These are phyloP conservation scores for Triplophysa yarkandensis DNA, from an alignment of 2,797 vertebrate species.

Conservation along the genomic window DNA sequence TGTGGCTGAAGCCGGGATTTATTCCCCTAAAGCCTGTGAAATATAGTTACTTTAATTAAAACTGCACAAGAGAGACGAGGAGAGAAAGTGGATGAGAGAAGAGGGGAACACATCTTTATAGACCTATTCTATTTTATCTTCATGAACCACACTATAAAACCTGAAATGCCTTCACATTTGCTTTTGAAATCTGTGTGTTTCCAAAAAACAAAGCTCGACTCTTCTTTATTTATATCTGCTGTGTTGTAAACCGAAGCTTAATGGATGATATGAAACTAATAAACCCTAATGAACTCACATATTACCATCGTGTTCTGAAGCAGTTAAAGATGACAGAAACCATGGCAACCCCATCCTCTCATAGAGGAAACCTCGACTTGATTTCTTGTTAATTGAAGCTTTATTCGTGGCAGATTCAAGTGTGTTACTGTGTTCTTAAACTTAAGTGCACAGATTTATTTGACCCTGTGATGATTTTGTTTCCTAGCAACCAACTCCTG, in stretches of 20 bases:
- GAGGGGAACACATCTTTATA: neutral
- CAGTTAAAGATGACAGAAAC: neutral
- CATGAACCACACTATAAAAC: too few species aligned
- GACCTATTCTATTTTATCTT: too few species aligned
- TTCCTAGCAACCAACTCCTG: slow-evolving; percentile 38
- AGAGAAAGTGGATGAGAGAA: slow-evolving; percentile 36
- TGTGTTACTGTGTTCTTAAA: neutral
- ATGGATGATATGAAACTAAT: neutral
- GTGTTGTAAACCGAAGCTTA: neutral
- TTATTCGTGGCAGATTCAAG: neutral
- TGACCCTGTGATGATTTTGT: slow-evolving; percentile 8
- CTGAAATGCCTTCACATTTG: neutral
- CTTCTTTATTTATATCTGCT: neutral
- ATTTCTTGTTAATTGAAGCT: neutral
- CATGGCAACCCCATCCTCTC: slow-evolving; percentile 12
- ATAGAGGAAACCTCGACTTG: neutral
- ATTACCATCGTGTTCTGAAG: neutral
- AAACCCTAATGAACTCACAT: slow-evolving; percentile 11
- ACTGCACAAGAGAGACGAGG: slow-evolving; percentile 48
- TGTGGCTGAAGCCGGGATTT: slow-evolving; percentile 62
- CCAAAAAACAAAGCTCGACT: neutral
- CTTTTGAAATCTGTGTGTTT: neutral
- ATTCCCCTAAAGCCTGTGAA: slow-evolving; percentile 58
- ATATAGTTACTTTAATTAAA: slow-evolving; percentile 61
- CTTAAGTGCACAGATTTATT: slow-evolving; percentile 16